Evolutionary conservation across 1,140 invertebrate genomes (phyloP).

Genomic region (Leptonema lineaticorne): DNA sequence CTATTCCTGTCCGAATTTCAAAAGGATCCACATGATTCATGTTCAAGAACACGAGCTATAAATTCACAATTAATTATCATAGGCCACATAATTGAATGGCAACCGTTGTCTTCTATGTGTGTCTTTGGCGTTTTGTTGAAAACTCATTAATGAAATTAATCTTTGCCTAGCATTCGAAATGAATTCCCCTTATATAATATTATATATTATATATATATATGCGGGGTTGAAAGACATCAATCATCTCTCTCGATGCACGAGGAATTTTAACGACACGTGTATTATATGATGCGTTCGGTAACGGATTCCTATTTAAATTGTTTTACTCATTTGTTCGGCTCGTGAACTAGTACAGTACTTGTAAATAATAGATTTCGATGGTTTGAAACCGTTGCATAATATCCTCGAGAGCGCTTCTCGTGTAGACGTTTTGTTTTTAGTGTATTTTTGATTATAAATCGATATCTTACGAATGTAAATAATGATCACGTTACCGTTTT

Average conservation of each 20-base stretch:
- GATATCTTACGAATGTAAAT: background rate
- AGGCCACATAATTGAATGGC: background rate
- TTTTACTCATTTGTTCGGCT: background rate
- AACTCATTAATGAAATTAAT: background rate
- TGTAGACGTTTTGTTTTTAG: background rate
- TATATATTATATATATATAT: too few species aligned
- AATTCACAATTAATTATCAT: background rate
- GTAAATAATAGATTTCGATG: background rate
- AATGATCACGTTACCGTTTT: background rate
- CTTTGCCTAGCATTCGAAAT: background rate
- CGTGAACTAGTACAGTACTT: background rate
- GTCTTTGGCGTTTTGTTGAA: background rate
- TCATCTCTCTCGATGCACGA: background rate
- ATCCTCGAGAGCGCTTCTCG: background rate
- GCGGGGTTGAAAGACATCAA: slow-evolving; percentile 4
- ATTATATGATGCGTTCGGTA: background rate
- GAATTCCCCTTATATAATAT: slow-evolving; percentile 3
- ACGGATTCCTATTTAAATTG: background rate
- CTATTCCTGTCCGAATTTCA: background rate
- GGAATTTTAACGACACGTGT: slow-evolving; percentile 2
- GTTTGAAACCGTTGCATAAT: too few species aligned
- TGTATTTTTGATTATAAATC: background rate
- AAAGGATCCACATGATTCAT: background rate
- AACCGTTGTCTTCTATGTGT: background rate
- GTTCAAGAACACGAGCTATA: background rate